Conservation (phyloP, 2,797 vertebrate species). For the Sebastes aleutianus region DNA sequence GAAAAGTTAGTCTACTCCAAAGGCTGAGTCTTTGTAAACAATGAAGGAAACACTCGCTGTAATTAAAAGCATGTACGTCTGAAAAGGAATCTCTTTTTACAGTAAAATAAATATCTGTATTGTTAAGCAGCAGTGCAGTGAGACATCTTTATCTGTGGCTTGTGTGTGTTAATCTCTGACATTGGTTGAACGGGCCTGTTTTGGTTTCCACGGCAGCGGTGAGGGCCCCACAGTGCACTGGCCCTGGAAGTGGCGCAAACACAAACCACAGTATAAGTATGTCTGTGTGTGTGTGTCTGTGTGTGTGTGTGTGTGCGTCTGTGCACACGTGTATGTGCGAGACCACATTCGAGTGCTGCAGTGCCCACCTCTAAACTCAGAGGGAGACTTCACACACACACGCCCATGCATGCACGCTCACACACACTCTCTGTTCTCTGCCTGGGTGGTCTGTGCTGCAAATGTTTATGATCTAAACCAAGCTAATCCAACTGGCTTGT, state of each 20-base stretch:
- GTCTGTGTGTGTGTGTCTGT: constrained; percentile 26
- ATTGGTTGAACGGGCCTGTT: constrained; percentile 65
- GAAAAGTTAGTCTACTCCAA: neutral
- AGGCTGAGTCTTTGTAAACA: neutral
- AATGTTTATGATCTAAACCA: constrained; percentile 89
- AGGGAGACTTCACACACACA: constrained; percentile 54
- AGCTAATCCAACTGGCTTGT: constrained; percentile 89
- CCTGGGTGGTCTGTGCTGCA: constrained; percentile 85
- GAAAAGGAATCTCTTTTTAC: neutral
- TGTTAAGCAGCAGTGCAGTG: neutral
- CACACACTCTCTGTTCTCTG: constrained; percentile 53
- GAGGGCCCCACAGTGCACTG: constrained; percentile 62
- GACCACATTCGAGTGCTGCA: constrained; percentile 45
- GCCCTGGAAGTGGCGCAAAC: constrained; percentile 76
- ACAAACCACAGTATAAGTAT: constrained; percentile 75
- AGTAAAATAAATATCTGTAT: constrained; percentile 8
- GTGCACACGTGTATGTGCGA: neutral
- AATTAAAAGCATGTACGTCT: neutral
- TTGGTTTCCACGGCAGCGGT: constrained; percentile 78
- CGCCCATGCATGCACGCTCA: neutral
- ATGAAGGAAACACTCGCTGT: neutral
- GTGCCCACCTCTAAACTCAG: constrained; percentile 60
- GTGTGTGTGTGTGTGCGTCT: constrained; percentile 3
- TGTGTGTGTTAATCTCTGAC: constrained; percentile 66
- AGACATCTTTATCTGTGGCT: constrained; percentile 55